A percentile compares a stretch with the other conserved stretches of the same genome.
phyloP scores from a whole-genome alignment of 2,888 invertebrate species.

The Terebella lapidaria region DNA sequence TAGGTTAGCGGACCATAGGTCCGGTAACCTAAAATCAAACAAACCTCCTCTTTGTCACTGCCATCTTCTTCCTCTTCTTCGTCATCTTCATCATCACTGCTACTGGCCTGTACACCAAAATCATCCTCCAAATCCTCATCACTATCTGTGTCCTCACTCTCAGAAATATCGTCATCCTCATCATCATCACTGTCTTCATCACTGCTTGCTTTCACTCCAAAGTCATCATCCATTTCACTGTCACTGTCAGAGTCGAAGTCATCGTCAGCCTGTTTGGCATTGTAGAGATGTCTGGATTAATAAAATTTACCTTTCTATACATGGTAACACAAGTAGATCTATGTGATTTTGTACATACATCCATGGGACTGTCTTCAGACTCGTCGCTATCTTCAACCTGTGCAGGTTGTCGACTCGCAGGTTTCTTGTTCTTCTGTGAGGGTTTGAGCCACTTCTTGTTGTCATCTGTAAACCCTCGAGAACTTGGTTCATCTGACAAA shows the following conservation, averaged over 20 bases:
- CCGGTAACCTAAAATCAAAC: too few relatives aligned
- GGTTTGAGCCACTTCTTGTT: constrained; percentile 69
- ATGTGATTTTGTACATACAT: too few relatives aligned
- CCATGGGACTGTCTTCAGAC: background rate
- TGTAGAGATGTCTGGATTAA: too few relatives aligned
- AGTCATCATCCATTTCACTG: too few relatives aligned
- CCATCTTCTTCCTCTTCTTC: constrained; percentile 50
- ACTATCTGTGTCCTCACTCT: background rate
- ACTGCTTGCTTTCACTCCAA: too few relatives aligned
- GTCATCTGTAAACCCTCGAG: constrained; percentile 65
- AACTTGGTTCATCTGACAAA: constrained; percentile 24
- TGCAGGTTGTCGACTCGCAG: too few relatives aligned
- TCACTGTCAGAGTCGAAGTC: too few relatives aligned
- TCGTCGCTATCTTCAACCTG: constrained; percentile 25
- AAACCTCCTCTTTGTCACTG: constrained; percentile 25
- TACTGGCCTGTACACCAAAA: constrained; percentile 52
- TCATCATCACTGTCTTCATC: constrained; percentile 42
- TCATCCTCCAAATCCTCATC: constrained; percentile 9
- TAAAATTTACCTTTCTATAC: too few relatives aligned
- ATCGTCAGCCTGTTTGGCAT: too few relatives aligned
- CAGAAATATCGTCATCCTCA: constrained; percentile 19
- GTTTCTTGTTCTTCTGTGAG: too few relatives aligned
- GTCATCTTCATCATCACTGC: constrained; percentile 52
- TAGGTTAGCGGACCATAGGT: too few relatives aligned
- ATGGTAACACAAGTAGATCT: too few relatives aligned